Evolutionary conservation across 2,888 invertebrate genomes (phyloP).

Genomic region (Hylaea fasciaria): DNA sequence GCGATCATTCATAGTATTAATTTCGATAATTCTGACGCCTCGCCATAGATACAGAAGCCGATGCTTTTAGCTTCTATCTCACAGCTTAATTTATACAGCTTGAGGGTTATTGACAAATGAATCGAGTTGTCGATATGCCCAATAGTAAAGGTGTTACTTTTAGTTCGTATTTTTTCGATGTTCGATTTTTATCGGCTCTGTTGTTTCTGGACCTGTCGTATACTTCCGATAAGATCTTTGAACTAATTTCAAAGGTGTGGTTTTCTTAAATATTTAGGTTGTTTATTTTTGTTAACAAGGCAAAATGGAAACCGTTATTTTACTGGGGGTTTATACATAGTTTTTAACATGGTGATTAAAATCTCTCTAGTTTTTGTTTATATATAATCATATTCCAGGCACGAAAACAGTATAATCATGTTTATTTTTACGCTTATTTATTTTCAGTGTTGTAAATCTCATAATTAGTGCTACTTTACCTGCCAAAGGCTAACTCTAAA

Average conservation of each 20-base stretch:
- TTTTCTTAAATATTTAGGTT: conserved; percentile 61
- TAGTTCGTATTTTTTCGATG: conserved; percentile 50
- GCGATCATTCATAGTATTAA: conserved; percentile 80
- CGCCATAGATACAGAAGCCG: conserved; percentile 72
- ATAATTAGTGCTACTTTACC: conserved; percentile 18
- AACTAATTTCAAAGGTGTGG: conserved; percentile 50
- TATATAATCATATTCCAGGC: background rate
- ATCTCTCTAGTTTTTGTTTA: conserved; percentile 3
- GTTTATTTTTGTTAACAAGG: conserved; percentile 55
- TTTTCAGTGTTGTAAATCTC: conserved; percentile 15
- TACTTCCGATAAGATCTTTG: conserved; percentile 63
- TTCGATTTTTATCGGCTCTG: conserved; percentile 46
- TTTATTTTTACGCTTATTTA: conserved; percentile 11
- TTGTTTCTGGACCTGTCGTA: conserved; percentile 58
- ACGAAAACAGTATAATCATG: background rate
- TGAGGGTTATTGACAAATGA: conserved; percentile 70
- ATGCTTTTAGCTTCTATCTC: conserved; percentile 78
- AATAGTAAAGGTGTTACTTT: conserved; percentile 63
- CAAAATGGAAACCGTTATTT: conserved; percentile 42
- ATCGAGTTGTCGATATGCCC: conserved; percentile 56
- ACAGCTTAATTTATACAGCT: conserved; percentile 66
- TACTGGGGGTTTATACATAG: conserved; percentile 14
- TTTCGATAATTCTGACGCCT: conserved; percentile 79
- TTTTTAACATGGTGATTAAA: conserved; percentile 11
- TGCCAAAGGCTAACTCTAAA: conserved; percentile 17